phyloP scores from a whole-genome alignment of 1,140 invertebrate genomes.

The Drosophila prosaltans region DNA sequence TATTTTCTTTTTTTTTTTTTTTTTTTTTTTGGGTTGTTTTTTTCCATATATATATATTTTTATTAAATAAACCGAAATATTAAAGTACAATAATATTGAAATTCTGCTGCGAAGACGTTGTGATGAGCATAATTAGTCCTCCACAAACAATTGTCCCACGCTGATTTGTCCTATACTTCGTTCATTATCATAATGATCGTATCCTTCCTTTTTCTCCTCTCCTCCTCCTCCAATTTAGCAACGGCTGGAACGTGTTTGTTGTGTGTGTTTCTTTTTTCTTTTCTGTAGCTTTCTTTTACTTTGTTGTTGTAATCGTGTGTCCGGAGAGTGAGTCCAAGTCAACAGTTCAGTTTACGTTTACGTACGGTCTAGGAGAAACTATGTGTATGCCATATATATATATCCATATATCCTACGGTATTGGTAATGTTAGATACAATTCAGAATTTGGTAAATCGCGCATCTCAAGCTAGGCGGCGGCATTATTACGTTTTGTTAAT shows the following conservation, averaged over 20 bases:
- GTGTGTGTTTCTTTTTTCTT: not conserved
- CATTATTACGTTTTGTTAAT: conserved; percentile 12
- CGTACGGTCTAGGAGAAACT: conserved; percentile 77
- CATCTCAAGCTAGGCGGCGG: conserved; percentile 21
- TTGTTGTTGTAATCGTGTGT: conserved; percentile 5
- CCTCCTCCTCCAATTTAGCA: not conserved
- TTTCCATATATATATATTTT: conserved; percentile 75
- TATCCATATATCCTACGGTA: conserved; percentile 74
- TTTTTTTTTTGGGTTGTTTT: conserved; percentile 40
- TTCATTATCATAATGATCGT: not conserved
- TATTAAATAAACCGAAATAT: conserved; percentile 83
- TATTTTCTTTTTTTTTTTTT: conserved; percentile 45
- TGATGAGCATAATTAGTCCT: conserved; percentile 33
- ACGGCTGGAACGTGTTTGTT: conserved; percentile 8
- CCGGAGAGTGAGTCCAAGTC: conserved; percentile 38
- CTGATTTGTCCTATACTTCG: conserved; percentile 19
- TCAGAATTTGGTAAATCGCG: conserved; percentile 66
- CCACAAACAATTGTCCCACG: conserved; percentile 32
- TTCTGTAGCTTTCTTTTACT: not conserved
- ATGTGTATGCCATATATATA: conserved; percentile 66
- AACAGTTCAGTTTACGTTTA: conserved; percentile 69
- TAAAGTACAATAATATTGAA: conserved; percentile 82
- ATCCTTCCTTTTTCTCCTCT: not conserved
- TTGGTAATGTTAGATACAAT: conserved; percentile 82
- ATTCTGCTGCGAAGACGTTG: conserved; percentile 68